Evolutionary conservation across 2,797 vertebrate genomes (phyloP).

Genomic region (Melanotaenia boesemani): DNA sequence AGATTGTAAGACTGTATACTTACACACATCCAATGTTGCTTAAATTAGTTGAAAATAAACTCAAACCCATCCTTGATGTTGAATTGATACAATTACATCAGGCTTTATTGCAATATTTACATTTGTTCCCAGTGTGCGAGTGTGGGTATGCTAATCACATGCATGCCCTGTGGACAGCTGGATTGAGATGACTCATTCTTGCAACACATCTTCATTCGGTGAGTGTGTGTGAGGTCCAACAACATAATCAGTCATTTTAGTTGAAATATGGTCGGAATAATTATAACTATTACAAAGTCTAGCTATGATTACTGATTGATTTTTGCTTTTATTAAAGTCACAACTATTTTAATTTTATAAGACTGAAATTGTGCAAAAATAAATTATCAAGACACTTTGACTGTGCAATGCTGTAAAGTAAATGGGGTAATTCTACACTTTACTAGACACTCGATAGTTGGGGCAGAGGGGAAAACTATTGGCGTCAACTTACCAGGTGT

Average conservation of each 20-base stretch:
- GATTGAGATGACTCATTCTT: slow-evolving; percentile 87
- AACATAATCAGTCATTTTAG: slow-evolving; percentile 75
- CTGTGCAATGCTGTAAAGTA: slow-evolving; percentile 3
- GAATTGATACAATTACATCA: slow-evolving; percentile 78
- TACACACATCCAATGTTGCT: slow-evolving; percentile 68
- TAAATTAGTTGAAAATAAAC: slow-evolving; percentile 66
- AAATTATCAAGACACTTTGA: slow-evolving; percentile 2
- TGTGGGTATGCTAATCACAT: slow-evolving; percentile 85
- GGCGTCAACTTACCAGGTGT: slow-evolving; percentile 1
- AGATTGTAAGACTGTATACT: slow-evolving; percentile 46
- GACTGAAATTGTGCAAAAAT: slow-evolving; percentile 13
- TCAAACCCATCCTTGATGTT: slow-evolving; percentile 60
- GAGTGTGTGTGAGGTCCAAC: slow-evolving; percentile 78
- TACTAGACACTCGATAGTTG: slow-evolving; percentile 1
- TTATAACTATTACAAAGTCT: slow-evolving; percentile 23
- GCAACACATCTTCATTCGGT: slow-evolving; percentile 84
- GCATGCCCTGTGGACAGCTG: slow-evolving; percentile 86
- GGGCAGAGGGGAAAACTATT: slow-evolving; percentile 16
- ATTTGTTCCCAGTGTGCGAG: slow-evolving; percentile 82
- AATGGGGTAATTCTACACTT: slow-evolving; percentile 23
- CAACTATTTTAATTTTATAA: neutral
- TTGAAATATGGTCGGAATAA: slow-evolving; percentile 73
- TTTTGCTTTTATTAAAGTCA: neutral
- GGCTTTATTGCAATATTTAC: slow-evolving; percentile 87
- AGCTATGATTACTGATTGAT: slow-evolving; percentile 17